Base-by-base conservation (phyloP, 2,797 vertebrate species). In the Anas bahamensis region DNA sequence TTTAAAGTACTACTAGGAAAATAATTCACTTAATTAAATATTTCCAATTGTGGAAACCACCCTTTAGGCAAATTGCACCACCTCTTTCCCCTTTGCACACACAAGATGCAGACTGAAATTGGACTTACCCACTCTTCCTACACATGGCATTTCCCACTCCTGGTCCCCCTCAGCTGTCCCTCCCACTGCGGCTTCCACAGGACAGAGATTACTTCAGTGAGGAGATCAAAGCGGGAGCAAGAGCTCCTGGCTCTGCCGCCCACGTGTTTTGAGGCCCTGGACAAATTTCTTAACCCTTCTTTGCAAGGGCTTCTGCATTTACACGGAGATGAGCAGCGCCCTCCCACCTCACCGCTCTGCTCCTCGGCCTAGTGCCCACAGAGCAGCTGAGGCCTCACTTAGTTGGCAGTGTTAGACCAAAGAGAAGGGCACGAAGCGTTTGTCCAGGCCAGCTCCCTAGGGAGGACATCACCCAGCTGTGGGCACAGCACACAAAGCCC, bases 11-110 rank as follows among this genome's bases (percentile, higher is more conserved):
- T 88, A 90, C 85, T 70, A 94, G 89, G 81, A 92, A 93, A 96
- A 71, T 84, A 93, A 96, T 91, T 95, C 63, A 83, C 75, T 94
- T 94, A 95, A 96, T 94, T 91, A 92, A 97, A 88, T 96, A 92
- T 94, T 97, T 96, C 90, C 92, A 90, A 52, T 92, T 41, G 77
- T 78, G 57, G 65, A 93, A 85, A 88, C 71, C 65, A 61, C 70
- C 70, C 71, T 86, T 86, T 53, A 59, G 70, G 65, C 78, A 94
- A 86, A 70, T 87, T 46, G 37, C 41, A 86, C 59, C 50, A 88
- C 61, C 44, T 80, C 82, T 78, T 82, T 23, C 72, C 24, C 2
- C 6, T 83, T 39, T 65, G 35, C 11, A 66, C 16, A 5, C 2
- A 41, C n/a, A 65, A 90, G 77, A 86, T n/a, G 23, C 33, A 84